Evolutionary conservation across 2,888 invertebrate genomes (phyloP), one percentile per base, ranked within the genome.

Genomic region (Ligdia adustata): DNA sequence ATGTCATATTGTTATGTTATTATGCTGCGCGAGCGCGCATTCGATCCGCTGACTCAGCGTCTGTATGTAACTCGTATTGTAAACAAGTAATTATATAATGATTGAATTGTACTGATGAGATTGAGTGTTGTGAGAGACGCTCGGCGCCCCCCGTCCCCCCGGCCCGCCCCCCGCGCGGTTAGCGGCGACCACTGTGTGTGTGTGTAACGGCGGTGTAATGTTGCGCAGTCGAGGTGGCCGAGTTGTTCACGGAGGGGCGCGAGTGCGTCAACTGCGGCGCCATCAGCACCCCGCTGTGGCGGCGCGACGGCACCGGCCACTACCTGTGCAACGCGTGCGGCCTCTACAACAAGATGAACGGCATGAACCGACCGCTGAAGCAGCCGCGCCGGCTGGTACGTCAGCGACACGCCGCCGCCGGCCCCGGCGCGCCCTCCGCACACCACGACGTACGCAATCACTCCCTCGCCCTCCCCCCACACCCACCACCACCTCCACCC

Each of bases 251-350:
- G 64, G 99, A 98, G 89, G 98, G 98, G 13, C 93, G 99, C 55
- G 98, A 99, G 90, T 99, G 99, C 91, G 98, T 98, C 56, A 99
- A 99, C 91, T 99, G 99, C 89, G 98, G 98, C 53, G 98, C 98
- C 60, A 97, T 98, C 72, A 96, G 96, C 61, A 99, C 99, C 65
- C 99, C 99, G 57, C 93, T 99, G 68, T 99, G 99, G 99, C 94
- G 99, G 65, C 94, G 99, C 82, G 99, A 99, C 93, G 98, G 98
- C 84, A 98, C 98, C 72, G 99, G 99, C 60, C 98, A 99, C 92
- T 99, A 99, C 91, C 94, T 99, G 72, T 99, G 99, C 94, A 99
- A 99, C 93, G 99, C 99, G 62, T 99, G 99, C 91, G 99, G 99
- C 72, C 96, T 99, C 75, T 99, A 99, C 93, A 97, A 97, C 92